Percentiles rank a stretch among this genome's conserved stretches.
Evolutionary conservation across 2,888 invertebrate genomes (phyloP).

Genomic region (Acleris holmiana): DNA sequence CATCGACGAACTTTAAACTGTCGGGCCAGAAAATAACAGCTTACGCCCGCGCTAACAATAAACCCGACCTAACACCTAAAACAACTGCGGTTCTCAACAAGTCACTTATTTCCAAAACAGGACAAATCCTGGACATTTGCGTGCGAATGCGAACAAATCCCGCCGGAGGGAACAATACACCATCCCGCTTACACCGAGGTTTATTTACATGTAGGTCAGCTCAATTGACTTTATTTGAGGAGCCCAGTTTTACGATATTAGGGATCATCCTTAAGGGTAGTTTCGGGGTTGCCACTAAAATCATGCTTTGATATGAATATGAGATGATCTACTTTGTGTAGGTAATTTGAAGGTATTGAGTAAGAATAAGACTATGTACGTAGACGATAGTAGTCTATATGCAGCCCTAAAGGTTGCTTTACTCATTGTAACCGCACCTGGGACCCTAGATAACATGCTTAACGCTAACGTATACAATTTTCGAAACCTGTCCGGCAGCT

Average conservation of each 20-base stretch:
- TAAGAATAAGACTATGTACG: not conserved
- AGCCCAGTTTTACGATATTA: constrained; percentile 9
- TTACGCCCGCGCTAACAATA: too few relatives aligned
- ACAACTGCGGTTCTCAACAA: not conserved
- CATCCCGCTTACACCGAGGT: constrained; percentile 12
- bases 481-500: too few relatives aligned
- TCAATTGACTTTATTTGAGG: constrained; percentile 17
- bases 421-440: too few relatives aligned
- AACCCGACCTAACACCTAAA: too few relatives aligned
- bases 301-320: not conserved
- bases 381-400: too few relatives aligned
- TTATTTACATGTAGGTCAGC: constrained; percentile 19
- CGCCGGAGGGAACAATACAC: constrained; percentile 18
- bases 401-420: too few relatives aligned
- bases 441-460: too few relatives aligned
- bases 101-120: constrained; percentile 14
- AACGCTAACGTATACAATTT: too few relatives aligned
- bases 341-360: not conserved
- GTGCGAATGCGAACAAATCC: constrained; percentile 21
- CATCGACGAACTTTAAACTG: not conserved
- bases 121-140: constrained; percentile 21
- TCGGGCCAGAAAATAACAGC: too few relatives aligned
- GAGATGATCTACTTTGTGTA: not conserved
- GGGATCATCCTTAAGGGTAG: constrained; percentile 1
- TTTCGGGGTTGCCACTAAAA: too few relatives aligned